Conservation (phyloP, 2,113 vertebrate genomes). For the Macquaria australasica region DNA sequence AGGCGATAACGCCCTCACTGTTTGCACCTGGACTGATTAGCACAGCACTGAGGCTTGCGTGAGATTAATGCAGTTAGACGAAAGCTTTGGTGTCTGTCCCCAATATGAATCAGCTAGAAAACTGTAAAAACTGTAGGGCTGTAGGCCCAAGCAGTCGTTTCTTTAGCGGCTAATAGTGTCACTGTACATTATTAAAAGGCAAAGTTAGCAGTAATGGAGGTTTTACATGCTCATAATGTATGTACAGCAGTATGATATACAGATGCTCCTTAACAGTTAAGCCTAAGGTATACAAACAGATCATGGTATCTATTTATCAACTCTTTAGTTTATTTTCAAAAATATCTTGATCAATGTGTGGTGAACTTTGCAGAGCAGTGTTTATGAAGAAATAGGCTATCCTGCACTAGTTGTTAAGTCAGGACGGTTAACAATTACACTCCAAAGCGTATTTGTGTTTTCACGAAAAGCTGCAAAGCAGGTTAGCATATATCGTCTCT, state of each 20-base stretch:
- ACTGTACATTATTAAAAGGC: constrained; percentile 37
- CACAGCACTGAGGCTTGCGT: constrained; percentile 33
- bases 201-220: constrained; percentile 27
- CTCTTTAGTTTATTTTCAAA: constrained; percentile 19
- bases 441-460: constrained; percentile 54
- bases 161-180: constrained; percentile 25
- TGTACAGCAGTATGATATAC: constrained; percentile 58
- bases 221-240: constrained; percentile 49
- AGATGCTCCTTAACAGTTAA: constrained; percentile 41
- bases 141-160: constrained; percentile 35
- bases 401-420: constrained; percentile 33
- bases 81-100: constrained; percentile 42
- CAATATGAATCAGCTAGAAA: constrained; percentile 51
- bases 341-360: constrained; percentile 34
- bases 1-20: not conserved
- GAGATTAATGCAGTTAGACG: constrained; percentile 21
- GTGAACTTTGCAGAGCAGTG: constrained; percentile 34
- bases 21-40: constrained; percentile 30
- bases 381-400: constrained; percentile 38
- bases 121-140: constrained; percentile 36
- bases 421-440: constrained; percentile 29
- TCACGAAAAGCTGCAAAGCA: constrained; percentile 41
- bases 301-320: constrained; percentile 47
- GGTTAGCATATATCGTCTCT: constrained; percentile 10
- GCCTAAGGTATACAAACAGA: constrained; percentile 31